Evolutionary conservation across 2,888 invertebrate genomes (phyloP), one percentile per base, ranked within the genome.

Genomic region (Hyposoter dolosus): DNA sequence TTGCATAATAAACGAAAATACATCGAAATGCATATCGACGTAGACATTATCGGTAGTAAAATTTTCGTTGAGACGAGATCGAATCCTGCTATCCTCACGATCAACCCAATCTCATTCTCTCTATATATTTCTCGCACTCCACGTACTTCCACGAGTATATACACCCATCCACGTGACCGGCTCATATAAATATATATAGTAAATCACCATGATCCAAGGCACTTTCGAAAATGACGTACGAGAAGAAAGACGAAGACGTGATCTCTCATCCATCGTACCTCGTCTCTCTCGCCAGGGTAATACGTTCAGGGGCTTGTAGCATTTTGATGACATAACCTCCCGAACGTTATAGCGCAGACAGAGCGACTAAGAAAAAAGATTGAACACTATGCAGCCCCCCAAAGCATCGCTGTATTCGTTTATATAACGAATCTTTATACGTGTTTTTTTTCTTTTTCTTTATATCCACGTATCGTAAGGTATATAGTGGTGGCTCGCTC

Each of bases 321-420:
- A 74, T 84, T 88, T 88, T 85, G 75, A 85, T 85, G 78, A 81
- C 87, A 72, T 69, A 43, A 86, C 63, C 40, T 72, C 45, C 15
- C 53, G 50, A 23, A 43, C 45, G 65, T 65, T 69, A 78, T 71
- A 72, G 71, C 45, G 23, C 43, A 66, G 63, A 32, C 65, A 82
- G 65, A 65, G 56, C 28, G 60, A 53, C 50, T n/a, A 56, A 60
- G 82, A 43, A 65, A 72, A 80, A 80, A 3, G 50, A 72, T 63
- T 12, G 32, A 47, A 35, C 50, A 50, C 68, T 28, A 32, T 76
- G 75, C 75, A 83, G 77, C 78, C 75, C 63, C 56, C 74, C 72
- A 45, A 72, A 76, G 68, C 80, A 81, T 76, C 83, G 60, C 76
- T n/a, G 17, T 43, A n/a, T 35, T 5, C 23, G 40, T 47, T n/a